Evolutionary conservation across 37 sponge, comb jelly and placozoan species (phyloP).

Genomic region (Eunapius fragilis): DNA sequence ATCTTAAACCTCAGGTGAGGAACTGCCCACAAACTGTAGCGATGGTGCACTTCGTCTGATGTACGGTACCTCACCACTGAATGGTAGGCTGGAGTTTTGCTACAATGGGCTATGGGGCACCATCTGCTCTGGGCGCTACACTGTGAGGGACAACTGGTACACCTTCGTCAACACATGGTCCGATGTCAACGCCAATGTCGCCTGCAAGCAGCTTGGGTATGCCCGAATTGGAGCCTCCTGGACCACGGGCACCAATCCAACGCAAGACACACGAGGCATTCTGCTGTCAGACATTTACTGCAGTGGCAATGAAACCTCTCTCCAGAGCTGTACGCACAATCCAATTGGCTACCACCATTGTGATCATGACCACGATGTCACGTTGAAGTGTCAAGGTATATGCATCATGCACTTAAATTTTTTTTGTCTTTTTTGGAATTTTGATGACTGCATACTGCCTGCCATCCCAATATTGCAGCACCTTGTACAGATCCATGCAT

Average conservation of each 20-base stretch:
- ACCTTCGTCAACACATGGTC: constrained; percentile 5
- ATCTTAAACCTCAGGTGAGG: neutral
- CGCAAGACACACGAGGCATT: constrained; percentile 9
- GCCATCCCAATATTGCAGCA: neutral
- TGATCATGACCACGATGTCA: neutral
- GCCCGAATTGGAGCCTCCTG: neutral
- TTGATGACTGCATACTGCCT: too few relatives aligned
- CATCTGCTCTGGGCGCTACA: neutral
- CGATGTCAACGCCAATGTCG: constrained; percentile 7
- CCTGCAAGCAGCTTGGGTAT: constrained; percentile 44
- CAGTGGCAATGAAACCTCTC: neutral
- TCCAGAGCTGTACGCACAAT: neutral
- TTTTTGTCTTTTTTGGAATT: too few relatives aligned
- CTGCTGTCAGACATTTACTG: neutral
- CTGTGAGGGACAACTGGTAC: neutral
- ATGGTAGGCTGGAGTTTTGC: constrained; percentile 22
- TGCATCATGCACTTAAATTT: too few relatives aligned
- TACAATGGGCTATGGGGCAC: neutral
- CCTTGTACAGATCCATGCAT: neutral
- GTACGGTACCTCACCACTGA: neutral
- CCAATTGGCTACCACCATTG: neutral
- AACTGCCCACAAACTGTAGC: neutral
- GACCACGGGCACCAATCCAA: neutral
- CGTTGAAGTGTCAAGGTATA: neutral
- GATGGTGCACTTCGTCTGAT: constrained; percentile 9